Percentiles rank a stretch among this genome's conserved stretches.
phyloP scores from a whole-genome alignment of 2,888 invertebrate species.

The Mesochorus sp. region DNA sequence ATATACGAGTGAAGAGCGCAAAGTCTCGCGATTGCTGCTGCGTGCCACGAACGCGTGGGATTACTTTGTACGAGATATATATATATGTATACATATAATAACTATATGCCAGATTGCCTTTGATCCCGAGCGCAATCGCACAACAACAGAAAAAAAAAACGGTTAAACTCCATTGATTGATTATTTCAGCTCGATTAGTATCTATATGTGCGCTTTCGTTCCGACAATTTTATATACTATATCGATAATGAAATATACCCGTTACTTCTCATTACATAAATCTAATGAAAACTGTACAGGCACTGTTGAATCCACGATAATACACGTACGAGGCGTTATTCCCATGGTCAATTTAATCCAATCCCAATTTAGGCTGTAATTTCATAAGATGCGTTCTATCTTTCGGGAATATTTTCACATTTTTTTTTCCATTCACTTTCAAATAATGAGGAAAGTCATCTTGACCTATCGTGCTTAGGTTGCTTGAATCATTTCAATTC shows the following conservation, averaged over 20 bases:
- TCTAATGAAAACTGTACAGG: not conserved
- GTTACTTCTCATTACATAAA: slow-evolving; percentile 7
- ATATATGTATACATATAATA: no score
- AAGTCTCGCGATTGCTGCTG: slow-evolving; percentile 38
- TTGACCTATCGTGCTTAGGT: no score
- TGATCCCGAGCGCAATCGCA: slow-evolving; percentile 10
- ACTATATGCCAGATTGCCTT: not conserved
- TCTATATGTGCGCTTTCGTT: slow-evolving; percentile 23
- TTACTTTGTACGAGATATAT: slow-evolving; percentile 29
- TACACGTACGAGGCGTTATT: no score
- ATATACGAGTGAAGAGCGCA: slow-evolving; percentile 1
- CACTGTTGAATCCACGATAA: slow-evolving; percentile 2
- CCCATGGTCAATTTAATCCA: no score
- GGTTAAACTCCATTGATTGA: not conserved
- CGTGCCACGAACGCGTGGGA: slow-evolving; percentile 40
- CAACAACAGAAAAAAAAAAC: not conserved
- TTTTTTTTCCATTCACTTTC: no score
- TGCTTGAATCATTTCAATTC: no score
- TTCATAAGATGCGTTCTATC: no score
- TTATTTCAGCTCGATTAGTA: slow-evolving; percentile 16
- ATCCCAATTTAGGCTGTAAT: no score
- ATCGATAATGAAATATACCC: slow-evolving; percentile 4
- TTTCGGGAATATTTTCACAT: no score
- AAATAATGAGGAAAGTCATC: no score
- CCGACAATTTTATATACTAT: slow-evolving; percentile 15